Evolutionary conservation across 2,797 vertebrate genomes (phyloP), one percentile per base, ranked within the genome.

Genomic region (Takifugu rubripes): DNA sequence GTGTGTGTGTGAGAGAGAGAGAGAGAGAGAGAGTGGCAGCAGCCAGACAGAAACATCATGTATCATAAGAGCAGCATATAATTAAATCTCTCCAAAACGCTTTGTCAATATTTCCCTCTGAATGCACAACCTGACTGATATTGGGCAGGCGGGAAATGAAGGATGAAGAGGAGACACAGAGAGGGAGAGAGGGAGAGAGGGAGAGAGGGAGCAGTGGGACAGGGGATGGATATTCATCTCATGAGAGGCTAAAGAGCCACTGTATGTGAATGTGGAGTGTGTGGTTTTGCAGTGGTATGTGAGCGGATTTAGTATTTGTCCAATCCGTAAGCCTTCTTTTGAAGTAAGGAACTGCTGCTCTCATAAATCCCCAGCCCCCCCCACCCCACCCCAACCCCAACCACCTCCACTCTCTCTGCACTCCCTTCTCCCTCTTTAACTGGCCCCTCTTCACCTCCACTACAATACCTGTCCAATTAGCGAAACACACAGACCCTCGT

Each of bases 41-140:
- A 80, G 72, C 68, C 62, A 82, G 59, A 81, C 71, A 74, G 77
- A 70, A 74, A 73, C 61, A 56, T 55, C 61, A 57, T 45, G 71
- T 73, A 77, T 81, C 77, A 79, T 77, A 74, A 83, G 82, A 82
- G 85, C 70, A 64, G 68, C 56, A 54, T 70, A 61, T 80, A 74
- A 83, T 89, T 90, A 82, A 87, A 83, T 66, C 78, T 87, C 44
- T 46, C 44, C 80, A 70, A 77, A 83, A 84, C 21, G 70, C 72
- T 86, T 82, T 84, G 82, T 83, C 79, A 84, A 84, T 84, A 86
- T 85, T 84, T 84, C 77, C 66, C 74, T 78, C 59, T 77, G 77
- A 77, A 77, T 52, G 59, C 74, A 47, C 64, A 55, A 81, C 60
- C 71, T 63, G 72, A 78, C 75, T 82, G 79, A 85, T 80, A 70